Evolutionary conservation across 2,797 vertebrate genomes (phyloP).

Genomic region (Pseudochirops cupreus): DNA sequence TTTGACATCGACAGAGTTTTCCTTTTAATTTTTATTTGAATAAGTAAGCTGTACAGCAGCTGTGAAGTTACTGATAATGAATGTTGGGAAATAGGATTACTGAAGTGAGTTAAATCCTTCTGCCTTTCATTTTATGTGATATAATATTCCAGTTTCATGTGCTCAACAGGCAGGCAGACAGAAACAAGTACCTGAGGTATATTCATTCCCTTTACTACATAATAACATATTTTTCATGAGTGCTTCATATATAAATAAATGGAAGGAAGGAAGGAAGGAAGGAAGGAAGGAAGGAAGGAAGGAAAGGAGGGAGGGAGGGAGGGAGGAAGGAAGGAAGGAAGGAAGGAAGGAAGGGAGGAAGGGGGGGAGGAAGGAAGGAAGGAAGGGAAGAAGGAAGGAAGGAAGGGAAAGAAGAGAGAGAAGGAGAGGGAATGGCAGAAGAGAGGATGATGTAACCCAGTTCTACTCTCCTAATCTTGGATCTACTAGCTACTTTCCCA

Average conservation of each 20-base stretch:
- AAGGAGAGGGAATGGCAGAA: neutral
- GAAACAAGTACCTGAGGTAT: constrained; percentile 61
- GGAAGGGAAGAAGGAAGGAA: neutral
- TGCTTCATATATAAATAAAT: neutral
- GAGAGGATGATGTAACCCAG: neutral
- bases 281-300: neutral
- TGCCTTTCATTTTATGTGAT: constrained; percentile 55
- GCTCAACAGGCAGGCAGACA: constrained; percentile 53
- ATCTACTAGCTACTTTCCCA: neutral
- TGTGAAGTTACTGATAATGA: constrained; percentile 80
- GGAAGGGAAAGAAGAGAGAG: neutral
- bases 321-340: neutral
- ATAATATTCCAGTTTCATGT: constrained; percentile 46
- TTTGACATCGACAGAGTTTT: constrained; percentile 76
- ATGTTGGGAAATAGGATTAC: constrained; percentile 76
- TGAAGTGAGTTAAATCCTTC: constrained; percentile 79
- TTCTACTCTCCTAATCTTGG: neutral
- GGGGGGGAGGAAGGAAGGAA: too few species aligned
- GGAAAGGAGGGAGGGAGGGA: too few species aligned
- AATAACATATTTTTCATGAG: neutral
- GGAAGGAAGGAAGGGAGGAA: neutral
- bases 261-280: neutral
- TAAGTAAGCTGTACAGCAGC: constrained; percentile 71
- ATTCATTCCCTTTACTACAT: neutral
- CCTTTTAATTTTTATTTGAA: constrained; percentile 75